phyloP scores from a whole-genome alignment of 2,888 invertebrate genomes.

The Cheilosia scutellata region DNA sequence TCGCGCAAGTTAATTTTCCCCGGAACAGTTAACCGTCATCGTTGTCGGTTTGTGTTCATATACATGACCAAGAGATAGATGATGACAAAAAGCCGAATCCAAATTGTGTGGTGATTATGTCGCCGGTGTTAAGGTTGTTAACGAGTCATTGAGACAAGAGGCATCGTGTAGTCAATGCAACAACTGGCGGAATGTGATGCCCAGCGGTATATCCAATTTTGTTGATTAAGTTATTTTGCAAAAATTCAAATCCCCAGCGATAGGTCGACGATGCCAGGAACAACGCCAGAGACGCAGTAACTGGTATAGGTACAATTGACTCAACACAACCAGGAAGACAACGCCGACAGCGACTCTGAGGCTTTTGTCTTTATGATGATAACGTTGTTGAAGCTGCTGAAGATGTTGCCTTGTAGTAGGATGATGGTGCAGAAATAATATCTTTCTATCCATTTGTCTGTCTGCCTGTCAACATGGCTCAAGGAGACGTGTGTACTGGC shows the following conservation, averaged over 20 bases:
- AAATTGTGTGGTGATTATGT: constrained; percentile 72
- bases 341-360: constrained; percentile 24
- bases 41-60: background rate
- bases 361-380: constrained; percentile 55
- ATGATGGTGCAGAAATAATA: constrained; percentile 53
- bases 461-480: constrained; percentile 50
- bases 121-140: constrained; percentile 70
- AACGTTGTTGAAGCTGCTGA: constrained; percentile 32
- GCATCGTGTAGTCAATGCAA: constrained; percentile 45
- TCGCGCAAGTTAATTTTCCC: constrained; percentile 56
- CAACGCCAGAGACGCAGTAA: constrained; percentile 32
- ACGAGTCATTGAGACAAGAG: constrained; percentile 51
- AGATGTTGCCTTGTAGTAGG: constrained; percentile 46
- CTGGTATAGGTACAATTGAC: constrained; percentile 34
- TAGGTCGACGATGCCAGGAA: constrained; percentile 44
- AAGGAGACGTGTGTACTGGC: constrained; percentile 9
- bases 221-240: constrained; percentile 74
- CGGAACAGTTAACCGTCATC: constrained; percentile 49
- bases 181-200: constrained; percentile 60
- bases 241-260: constrained; percentile 56
- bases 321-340: constrained; percentile 57
- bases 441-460: constrained; percentile 56
- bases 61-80: constrained; percentile 45
- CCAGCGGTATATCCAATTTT: constrained; percentile 75
- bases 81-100: constrained; percentile 68